Evolutionary conservation across 2,113 vertebrate species (phyloP).

Genomic region (Cyprinodon brontotheroides): DNA sequence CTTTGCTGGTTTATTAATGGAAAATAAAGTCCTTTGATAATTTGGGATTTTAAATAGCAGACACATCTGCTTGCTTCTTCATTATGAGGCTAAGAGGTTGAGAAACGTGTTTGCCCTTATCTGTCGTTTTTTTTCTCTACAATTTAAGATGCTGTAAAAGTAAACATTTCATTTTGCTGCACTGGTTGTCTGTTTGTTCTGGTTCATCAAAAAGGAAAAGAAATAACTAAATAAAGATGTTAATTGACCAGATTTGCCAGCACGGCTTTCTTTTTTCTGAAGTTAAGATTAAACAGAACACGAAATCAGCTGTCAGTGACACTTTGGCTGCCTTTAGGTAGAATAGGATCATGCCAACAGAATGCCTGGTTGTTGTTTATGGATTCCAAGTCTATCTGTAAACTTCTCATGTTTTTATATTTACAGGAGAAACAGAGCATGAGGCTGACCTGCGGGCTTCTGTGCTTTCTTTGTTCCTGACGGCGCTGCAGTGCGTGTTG

Average conservation of each 20-base stretch:
- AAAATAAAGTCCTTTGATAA: neutral
- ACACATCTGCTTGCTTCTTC: neutral
- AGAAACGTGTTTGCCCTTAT: too few relatives aligned
- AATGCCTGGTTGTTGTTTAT: too few relatives aligned
- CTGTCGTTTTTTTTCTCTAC: neutral
- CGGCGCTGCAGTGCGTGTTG: slow-evolving; percentile 82
- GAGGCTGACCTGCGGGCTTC: slow-evolving; percentile 79
- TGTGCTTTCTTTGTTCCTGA: slow-evolving; percentile 85
- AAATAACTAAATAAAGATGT: neutral
- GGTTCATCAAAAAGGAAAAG: neutral
- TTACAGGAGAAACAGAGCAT: slow-evolving; percentile 61
- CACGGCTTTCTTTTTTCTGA: too few relatives aligned
- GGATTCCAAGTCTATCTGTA: neutral
- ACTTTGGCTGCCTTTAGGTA: too few relatives aligned
- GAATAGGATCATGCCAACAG: too few relatives aligned
- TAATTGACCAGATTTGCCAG: neutral
- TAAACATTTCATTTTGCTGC: too few relatives aligned
- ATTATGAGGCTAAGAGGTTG: neutral
- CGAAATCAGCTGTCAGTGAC: too few relatives aligned
- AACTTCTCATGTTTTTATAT: slow-evolving; percentile 14
- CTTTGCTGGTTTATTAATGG: neutral
- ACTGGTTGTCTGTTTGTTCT: too few relatives aligned
- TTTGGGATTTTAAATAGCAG: neutral
- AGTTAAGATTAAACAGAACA: too few relatives aligned
- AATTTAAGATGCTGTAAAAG: neutral